Conservation (phyloP, 2,888 invertebrate species). For the Cyclophora punctaria region DNA sequence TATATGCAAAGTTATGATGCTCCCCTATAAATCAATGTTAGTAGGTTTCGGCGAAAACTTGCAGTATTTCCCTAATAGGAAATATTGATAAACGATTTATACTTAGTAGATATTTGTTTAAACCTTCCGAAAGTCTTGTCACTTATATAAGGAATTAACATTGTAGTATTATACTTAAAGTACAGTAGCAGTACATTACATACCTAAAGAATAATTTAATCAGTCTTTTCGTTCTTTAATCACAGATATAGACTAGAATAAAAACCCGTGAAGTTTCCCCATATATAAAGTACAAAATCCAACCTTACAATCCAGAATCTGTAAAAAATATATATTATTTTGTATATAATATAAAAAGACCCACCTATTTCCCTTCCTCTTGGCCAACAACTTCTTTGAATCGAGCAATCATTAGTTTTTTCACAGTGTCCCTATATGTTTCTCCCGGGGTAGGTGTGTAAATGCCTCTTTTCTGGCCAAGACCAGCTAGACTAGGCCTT, state of each 20-base stretch:
- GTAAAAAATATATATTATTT: constrained; percentile 26
- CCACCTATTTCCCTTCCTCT: constrained; percentile 67
- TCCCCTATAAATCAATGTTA: too few relatives aligned
- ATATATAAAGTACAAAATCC: constrained; percentile 4
- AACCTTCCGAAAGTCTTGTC: too few relatives aligned
- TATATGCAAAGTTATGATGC: too few relatives aligned
- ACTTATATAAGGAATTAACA: too few relatives aligned
- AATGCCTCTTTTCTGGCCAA: constrained; percentile 87
- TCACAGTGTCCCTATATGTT: constrained; percentile 91
- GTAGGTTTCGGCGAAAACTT: too few relatives aligned
- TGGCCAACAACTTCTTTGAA: constrained; percentile 86
- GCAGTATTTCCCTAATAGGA: too few relatives aligned
- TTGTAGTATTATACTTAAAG: too few relatives aligned
- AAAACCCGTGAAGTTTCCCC: background rate
- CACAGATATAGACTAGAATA: background rate
- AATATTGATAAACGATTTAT: too few relatives aligned
- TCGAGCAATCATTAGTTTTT: constrained; percentile 91
- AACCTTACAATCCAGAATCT: constrained; percentile 46
- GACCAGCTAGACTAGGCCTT: constrained; percentile 84
- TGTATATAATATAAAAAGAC: constrained; percentile 30
- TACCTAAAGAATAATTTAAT: background rate
- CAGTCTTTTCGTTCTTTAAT: constrained; percentile 1
- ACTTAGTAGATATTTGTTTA: too few relatives aligned
- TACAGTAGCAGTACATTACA: too few relatives aligned
- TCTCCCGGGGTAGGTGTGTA: constrained; percentile 88